A percentile compares a stretch with the other conserved stretches of the same genome.
phyloP scores from a whole-genome alignment of 2,797 vertebrate genomes.

The Siniperca undulata region DNA sequence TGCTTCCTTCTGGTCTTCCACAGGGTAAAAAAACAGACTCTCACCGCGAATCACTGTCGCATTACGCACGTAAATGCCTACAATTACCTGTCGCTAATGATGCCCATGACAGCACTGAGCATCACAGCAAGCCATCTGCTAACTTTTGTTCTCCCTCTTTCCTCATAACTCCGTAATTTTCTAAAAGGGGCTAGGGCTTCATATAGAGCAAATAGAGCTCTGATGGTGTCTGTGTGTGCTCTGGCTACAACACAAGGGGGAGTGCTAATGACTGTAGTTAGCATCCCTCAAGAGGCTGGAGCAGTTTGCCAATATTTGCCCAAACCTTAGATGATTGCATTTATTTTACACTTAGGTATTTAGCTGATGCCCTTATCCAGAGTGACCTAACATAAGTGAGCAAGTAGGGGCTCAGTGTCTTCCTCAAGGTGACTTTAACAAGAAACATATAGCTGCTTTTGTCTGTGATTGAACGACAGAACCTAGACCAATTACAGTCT shows the following conservation, averaged over 20 bases:
- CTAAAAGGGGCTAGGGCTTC: conserved; percentile 37
- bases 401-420: conserved; percentile 3
- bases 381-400: conserved; percentile 39
- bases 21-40: conserved; percentile 22
- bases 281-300: conserved; percentile 56
- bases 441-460: conserved; percentile 25
- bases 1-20: conserved; percentile 19
- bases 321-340: conserved; percentile 73
- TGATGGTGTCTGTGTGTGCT: conserved; percentile 33
- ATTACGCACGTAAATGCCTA: conserved; percentile 71
- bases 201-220: conserved; percentile 23
- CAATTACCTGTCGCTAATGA: conserved; percentile 79
- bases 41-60: conserved; percentile 43
- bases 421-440: conserved; percentile 53
- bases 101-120: conserved; percentile 51
- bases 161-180: conserved; percentile 42
- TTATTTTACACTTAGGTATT: conserved; percentile 65
- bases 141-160: conserved; percentile 63
- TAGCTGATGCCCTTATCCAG: conserved; percentile 45
- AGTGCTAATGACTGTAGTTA: conserved; percentile 70
- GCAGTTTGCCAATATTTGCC: conserved; percentile 75
- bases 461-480: conserved; percentile 14
- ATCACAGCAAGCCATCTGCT: conserved; percentile 72
- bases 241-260: conserved; percentile 46
- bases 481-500: conserved; percentile 39